Evolutionary conservation across 2,797 vertebrate genomes (phyloP).

Genomic region (Hylomyscus alleni): DNA sequence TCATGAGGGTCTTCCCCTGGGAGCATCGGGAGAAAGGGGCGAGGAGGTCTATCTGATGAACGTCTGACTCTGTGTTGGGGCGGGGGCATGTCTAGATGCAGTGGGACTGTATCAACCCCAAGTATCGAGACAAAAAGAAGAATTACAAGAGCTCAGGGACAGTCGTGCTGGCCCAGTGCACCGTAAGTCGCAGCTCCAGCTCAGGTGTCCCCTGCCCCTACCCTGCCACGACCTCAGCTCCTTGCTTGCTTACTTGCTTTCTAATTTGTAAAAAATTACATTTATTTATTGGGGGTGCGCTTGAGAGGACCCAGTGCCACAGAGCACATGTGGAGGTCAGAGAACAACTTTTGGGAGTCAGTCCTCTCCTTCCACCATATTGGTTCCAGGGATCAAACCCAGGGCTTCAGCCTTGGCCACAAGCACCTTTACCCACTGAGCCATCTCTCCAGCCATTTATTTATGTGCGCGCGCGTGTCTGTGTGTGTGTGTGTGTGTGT

Average conservation of each 20-base stretch:
- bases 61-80: slow-evolving; percentile 40
- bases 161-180: slow-evolving; percentile 84
- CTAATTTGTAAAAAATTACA: neutral
- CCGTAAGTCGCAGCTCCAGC: slow-evolving; percentile 64
- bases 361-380: neutral
- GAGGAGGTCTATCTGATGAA: neutral
- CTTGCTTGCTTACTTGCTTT: neutral
- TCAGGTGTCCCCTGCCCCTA: neutral
- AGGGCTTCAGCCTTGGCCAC: neutral
- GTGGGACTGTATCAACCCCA: slow-evolving; percentile 88
- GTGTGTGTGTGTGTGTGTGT: too few relatives aligned
- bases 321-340: neutral
- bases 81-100: slow-evolving; percentile 81
- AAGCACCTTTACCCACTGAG: neutral
- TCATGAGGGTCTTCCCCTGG: neutral
- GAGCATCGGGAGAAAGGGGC: neutral
- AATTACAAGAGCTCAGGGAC: slow-evolving; percentile 87
- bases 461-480: neutral
- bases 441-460: neutral
- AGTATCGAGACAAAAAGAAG: slow-evolving; percentile 87
- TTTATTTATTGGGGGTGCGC: neutral
- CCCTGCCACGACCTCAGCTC: neutral
- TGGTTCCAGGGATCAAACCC: neutral
- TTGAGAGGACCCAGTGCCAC: neutral
- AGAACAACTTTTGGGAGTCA: neutral